Evolutionary conservation across 2,888 invertebrate genomes (phyloP).

Genomic region (Pterobdella sp.): DNA sequence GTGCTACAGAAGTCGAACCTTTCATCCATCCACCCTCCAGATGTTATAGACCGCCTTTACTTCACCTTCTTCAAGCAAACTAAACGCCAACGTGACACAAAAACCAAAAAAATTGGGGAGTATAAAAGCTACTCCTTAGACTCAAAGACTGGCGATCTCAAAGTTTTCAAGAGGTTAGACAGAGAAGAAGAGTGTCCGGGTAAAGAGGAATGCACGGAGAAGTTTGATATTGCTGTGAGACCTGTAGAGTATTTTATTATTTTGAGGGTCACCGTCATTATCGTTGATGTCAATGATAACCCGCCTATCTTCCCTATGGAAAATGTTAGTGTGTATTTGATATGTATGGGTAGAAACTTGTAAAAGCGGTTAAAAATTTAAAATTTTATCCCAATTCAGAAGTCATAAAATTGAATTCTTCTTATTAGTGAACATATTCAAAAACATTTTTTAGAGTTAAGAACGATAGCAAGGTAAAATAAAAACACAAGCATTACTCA

Average conservation of each 20-base stretch:
- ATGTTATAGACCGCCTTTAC: slow-evolving; percentile 20
- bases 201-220: slow-evolving; percentile 30
- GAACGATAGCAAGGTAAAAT: too few species aligned
- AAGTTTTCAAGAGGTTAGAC: slow-evolving; percentile 35
- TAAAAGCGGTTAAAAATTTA: too few species aligned
- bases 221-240: slow-evolving; percentile 35
- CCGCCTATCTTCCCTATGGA: slow-evolving; percentile 33
- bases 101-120: not conserved
- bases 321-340: slow-evolving; percentile 8
- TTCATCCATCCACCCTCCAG: slow-evolving; percentile 9
- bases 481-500: too few species aligned
- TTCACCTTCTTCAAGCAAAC: slow-evolving; percentile 30
- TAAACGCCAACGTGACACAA: not conserved
- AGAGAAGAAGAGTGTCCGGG: slow-evolving; percentile 36
- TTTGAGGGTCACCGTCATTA: slow-evolving; percentile 34
- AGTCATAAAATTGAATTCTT: too few species aligned
- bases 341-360: too few species aligned
- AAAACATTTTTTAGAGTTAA: too few species aligned
- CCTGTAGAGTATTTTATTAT: slow-evolving; percentile 33
- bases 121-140: slow-evolving; percentile 28
- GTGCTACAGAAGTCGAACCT: slow-evolving; percentile 26
- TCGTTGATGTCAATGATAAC: slow-evolving; percentile 37
- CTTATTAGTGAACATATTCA: too few species aligned
- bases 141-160: slow-evolving; percentile 32
- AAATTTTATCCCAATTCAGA: too few species aligned